Percentiles rank a stretch among this genome's conserved stretches.
These are phyloP conservation scores for Alloplasta piceator DNA, from an alignment of 2,888 invertebrate genomes.

Conservation along the genomic window DNA sequence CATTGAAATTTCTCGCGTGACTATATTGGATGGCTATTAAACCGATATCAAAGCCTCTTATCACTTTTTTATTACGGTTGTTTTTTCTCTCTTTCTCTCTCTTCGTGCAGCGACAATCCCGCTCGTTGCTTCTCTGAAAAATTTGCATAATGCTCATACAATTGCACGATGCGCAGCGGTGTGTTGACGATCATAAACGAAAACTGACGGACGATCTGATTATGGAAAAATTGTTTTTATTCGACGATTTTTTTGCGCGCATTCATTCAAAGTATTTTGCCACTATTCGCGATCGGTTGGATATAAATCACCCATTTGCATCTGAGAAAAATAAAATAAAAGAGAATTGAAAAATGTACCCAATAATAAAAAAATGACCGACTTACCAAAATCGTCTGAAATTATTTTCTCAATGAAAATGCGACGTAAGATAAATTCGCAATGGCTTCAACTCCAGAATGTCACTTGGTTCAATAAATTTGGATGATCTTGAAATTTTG, in stretches of 20 bases:
- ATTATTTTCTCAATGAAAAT: too few relatives aligned
- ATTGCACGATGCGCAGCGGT: conserved; percentile 66
- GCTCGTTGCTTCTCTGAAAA: conserved; percentile 61
- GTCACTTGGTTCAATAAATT: too few relatives aligned
- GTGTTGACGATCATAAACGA: conserved; percentile 24
- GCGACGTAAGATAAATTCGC: too few relatives aligned
- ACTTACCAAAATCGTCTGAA: too few relatives aligned
- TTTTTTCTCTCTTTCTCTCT: too few relatives aligned
- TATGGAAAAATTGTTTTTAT: conserved; percentile 46
- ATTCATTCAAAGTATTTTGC: background rate
- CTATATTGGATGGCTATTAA: conserved; percentile 74
- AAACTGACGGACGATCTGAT: conserved; percentile 32
- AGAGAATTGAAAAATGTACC: too few relatives aligned
- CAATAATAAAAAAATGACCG: too few relatives aligned
- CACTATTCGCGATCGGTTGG: background rate
- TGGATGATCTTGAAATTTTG: too few relatives aligned
- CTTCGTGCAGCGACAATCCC: conserved; percentile 19
- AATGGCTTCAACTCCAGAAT: too few relatives aligned
- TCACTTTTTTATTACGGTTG: conserved; percentile 24
- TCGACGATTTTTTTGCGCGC: conserved; percentile 4
- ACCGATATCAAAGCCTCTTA: conserved; percentile 76
- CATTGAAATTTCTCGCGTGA: conserved; percentile 25
- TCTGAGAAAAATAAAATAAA: too few relatives aligned
- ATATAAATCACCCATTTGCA: too few relatives aligned
- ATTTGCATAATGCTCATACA: conserved; percentile 81